These are phyloP conservation scores for Mimumesa dahlbomi DNA, from an alignment of 2,888 invertebrate genomes.

Conservation along the genomic window DNA sequence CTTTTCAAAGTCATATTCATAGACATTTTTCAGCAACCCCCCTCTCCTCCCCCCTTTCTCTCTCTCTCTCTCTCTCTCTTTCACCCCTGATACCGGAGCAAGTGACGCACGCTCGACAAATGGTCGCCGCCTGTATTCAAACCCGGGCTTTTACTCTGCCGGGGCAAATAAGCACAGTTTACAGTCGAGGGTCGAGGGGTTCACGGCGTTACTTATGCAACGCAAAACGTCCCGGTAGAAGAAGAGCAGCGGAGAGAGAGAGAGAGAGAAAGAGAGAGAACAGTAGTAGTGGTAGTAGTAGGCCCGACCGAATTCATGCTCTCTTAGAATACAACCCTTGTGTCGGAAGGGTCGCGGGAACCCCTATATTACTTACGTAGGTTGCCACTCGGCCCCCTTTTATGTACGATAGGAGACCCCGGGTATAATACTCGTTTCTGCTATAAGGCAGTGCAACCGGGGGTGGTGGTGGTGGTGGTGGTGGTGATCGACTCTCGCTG, in stretches of 20 bases:
- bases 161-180: slow-evolving; percentile 75
- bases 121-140: slow-evolving; percentile 55
- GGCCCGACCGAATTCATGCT: slow-evolving; percentile 73
- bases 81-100: slow-evolving; percentile 17
- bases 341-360: slow-evolving; percentile 73
- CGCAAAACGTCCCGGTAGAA: slow-evolving; percentile 65
- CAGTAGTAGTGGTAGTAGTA: slow-evolving; percentile 24
- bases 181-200: slow-evolving; percentile 70
- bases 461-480: slow-evolving; percentile 52
- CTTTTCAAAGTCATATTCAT: slow-evolving; percentile 1
- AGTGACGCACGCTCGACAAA: slow-evolving; percentile 61
- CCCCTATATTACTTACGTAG: slow-evolving; percentile 75
- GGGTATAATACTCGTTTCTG: slow-evolving; percentile 66
- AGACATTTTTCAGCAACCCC: slow-evolving; percentile 32
- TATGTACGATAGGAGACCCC: slow-evolving; percentile 62
- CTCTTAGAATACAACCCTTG: slow-evolving; percentile 73
- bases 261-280: background rate
- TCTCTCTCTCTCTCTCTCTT: too few relatives aligned
- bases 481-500: too few relatives aligned
- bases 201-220: slow-evolving; percentile 74
- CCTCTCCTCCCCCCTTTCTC: too few relatives aligned
- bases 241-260: slow-evolving; percentile 13
- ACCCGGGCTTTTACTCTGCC: slow-evolving; percentile 34
- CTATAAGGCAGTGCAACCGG: slow-evolving; percentile 54
- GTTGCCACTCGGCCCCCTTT: slow-evolving; percentile 67